These are phyloP conservation scores for Phenganax marumi DNA, from an alignment of 92 coral and sea anemone genomes.

Conservation along the genomic window DNA sequence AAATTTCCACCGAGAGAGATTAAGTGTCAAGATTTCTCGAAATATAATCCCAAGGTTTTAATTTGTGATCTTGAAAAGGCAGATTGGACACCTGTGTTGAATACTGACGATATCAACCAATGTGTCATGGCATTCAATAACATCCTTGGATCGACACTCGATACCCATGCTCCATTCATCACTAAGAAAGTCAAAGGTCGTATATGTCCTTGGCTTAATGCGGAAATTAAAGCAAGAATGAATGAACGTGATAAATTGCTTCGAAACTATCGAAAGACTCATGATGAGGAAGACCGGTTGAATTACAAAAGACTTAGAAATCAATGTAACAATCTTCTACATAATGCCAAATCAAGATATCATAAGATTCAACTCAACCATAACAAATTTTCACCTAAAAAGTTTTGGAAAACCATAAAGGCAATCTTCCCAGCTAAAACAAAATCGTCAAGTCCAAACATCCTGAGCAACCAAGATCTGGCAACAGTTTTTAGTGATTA, in stretches of 20 bases:
- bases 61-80: constrained; percentile 11
- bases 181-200: constrained; percentile 1
- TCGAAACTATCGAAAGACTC: background rate
- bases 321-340: background rate
- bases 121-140: background rate
- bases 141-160: background rate
- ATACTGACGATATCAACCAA: background rate
- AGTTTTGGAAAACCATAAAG: constrained; percentile 15
- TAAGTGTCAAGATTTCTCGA: background rate
- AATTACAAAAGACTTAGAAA: constrained; percentile 2
- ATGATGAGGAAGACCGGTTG: background rate
- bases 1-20: background rate
- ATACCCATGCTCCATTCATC: constrained; percentile 11
- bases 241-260: constrained; percentile 9
- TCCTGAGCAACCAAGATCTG: background rate
- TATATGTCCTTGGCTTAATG: background rate
- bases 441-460: background rate
- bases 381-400: background rate
- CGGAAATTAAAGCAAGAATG: constrained; percentile 2
- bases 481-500: background rate
- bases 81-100: background rate
- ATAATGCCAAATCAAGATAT: background rate
- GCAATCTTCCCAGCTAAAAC: background rate
- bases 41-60: background rate
- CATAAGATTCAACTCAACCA: background rate